Evolutionary conservation across 2,888 invertebrate species (phyloP).

Genomic region (Nudaria mundana): DNA sequence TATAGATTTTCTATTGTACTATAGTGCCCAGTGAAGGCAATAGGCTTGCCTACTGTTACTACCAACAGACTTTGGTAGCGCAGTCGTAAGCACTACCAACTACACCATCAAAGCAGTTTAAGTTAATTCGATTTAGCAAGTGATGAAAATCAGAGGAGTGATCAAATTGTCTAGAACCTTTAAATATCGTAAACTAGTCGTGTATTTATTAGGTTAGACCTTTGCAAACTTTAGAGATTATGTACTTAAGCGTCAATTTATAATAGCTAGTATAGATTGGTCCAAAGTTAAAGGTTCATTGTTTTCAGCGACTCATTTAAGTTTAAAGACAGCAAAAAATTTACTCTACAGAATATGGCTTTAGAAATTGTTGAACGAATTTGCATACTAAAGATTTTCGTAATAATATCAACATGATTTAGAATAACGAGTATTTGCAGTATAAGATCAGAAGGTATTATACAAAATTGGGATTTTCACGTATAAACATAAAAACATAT

Average conservation of each 20-base stretch:
- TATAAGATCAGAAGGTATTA: too few relatives aligned
- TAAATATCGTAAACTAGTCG: constrained; percentile 20
- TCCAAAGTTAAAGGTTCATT: constrained; percentile 6
- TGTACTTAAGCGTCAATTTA: constrained; percentile 21
- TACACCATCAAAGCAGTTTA: too few relatives aligned
- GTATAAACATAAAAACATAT: too few relatives aligned
- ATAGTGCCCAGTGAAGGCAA: too few relatives aligned
- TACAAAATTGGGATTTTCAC: too few relatives aligned
- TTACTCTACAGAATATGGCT: constrained; percentile 1
- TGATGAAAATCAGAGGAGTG: too few relatives aligned
- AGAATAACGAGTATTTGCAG: not conserved
- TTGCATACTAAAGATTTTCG: not conserved
- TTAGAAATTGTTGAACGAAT: not conserved
- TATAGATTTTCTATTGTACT: constrained; percentile 31
- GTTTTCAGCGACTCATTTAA: constrained; percentile 5
- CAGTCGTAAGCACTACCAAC: too few relatives aligned
- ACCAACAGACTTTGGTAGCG: too few relatives aligned
- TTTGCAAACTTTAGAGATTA: constrained; percentile 30
- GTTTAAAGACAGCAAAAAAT: constrained; percentile 4
- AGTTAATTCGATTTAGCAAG: too few relatives aligned
- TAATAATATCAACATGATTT: not conserved
- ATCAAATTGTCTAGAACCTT: constrained; percentile 13
- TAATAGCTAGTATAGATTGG: constrained; percentile 12
- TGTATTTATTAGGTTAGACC: constrained; percentile 21
- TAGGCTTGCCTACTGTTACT: constrained; percentile 10